Evolutionary conservation across 2,888 invertebrate genomes (phyloP), one percentile per base, ranked within the genome.

Genomic region (Stegophylla sp.): DNA sequence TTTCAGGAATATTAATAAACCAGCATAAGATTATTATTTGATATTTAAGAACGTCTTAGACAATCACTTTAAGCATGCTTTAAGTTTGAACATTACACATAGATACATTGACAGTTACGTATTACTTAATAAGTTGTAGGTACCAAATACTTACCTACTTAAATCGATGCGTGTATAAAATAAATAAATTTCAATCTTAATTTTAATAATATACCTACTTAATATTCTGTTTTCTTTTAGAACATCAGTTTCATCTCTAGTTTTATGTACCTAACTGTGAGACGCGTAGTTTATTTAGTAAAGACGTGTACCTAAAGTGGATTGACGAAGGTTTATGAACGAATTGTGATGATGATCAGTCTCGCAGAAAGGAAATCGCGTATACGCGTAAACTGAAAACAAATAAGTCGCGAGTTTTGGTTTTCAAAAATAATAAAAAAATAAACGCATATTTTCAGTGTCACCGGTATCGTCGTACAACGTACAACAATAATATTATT

Each of bases 361-460:
- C 74, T 34, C 12, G 74, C 17, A 51, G 34, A 64, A 63, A 63
- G 34, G 13, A 73, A 75, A 75, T 75, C 74, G 34, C 63, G 74
- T 17, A 51, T 45, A 41, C 10, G n/a, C n/a, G n/a, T 51, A 75
- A 51, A 63, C 61, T 5, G 5, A 74, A 64, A 63, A 75, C 34
- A 23, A 74, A 61, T 51, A n/a, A 26, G 28, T 10, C 7, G 20
- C 28, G 20, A 13, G 9, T 61, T 12, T 74, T 73, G 45, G n/a
- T 26, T 61, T 9, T 20, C 0, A 45, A 48, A 28, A 63, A 74
- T 61, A 64, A 64, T 45, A 61, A 51, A 20, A 63, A 45, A 61
- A 59, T 20, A 28, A 26, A 51, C 20, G 13, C 34, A 41, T 34
- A 63, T 48, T 74, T 73, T 41, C 7, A 28, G 61, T 28, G 2